Percentiles rank a stretch among this genome's conserved stretches.
Conservation (phyloP, 2,888 invertebrate species). For the Cryptus viduatorius region DNA sequence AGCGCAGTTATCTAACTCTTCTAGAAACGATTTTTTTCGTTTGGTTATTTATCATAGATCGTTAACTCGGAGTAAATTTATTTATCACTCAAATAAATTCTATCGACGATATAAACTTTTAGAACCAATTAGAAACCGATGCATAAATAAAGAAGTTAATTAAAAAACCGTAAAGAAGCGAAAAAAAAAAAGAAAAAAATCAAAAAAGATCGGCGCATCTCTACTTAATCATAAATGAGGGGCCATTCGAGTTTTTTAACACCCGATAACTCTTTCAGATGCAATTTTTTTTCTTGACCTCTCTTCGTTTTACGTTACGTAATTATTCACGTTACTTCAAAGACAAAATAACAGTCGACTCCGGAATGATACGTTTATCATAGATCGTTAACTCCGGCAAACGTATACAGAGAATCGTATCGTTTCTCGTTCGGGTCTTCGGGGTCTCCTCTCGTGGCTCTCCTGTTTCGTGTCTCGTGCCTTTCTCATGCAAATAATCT, state of each 20-base stretch:
- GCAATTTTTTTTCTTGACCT: background rate
- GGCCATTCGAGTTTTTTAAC: background rate
- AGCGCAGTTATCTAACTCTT: too few relatives aligned
- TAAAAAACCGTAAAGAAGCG: background rate
- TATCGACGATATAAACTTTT: too few relatives aligned
- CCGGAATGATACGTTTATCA: constrained; percentile 47
- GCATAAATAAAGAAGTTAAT: background rate
- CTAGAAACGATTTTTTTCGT: too few relatives aligned
- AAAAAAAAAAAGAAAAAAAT: background rate
- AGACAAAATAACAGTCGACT: background rate
- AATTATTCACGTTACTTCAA: background rate
- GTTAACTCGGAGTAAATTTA: too few relatives aligned
- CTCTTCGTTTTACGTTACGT: background rate
- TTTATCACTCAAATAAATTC: too few relatives aligned
- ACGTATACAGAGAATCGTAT: constrained; percentile 39
- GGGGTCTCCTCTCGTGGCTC: constrained; percentile 18
- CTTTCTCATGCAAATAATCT: constrained; percentile 70
- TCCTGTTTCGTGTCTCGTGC: constrained; percentile 46
- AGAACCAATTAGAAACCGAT: background rate
- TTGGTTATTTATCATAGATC: too few relatives aligned
- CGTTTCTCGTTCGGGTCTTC: constrained; percentile 34
- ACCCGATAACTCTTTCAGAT: background rate
- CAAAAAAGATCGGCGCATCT: background rate
- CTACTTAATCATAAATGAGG: background rate
- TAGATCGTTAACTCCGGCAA: constrained; percentile 54